Base-by-base conservation (phyloP, 2,113 vertebrate species). In the Nycticorax nycticorax region DNA sequence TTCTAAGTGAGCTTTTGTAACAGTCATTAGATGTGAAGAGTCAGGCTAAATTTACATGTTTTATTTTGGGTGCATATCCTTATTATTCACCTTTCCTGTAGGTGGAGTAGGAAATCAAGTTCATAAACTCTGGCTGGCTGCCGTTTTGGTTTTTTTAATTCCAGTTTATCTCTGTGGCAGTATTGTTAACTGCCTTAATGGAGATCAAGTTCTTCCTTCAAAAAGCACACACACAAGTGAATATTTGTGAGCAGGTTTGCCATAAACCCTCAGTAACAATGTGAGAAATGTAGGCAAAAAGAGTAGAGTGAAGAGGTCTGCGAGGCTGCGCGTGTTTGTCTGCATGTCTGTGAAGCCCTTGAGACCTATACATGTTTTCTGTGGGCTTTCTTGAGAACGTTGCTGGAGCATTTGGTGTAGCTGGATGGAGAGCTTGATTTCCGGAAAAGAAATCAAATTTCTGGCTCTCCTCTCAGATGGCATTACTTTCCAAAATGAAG, bases 71-170 rank as follows among this genome's bases (percentile, higher is more conserved):
- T 53, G 4, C 18, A 15, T 63, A 8, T 90, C 60, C 90, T 84
- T 68, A 41, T 94, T 91, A 84, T 81, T 96, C 60, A 75, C 56
- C 39, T 96, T 94, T 92, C 59, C 88, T 85, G 47, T 78, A 75
- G 68, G 64, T 67, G 60, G 56, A 92, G 47, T 64, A 85, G 64
- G 76, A 94, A 96, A 93, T 86, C 10, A 74, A 60, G 20, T 93
- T 77, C 32, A 83, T 77, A 55, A 87, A 84, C 37, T 83, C 16
- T 5, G 13, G 4, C 30, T 85, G 16, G 21, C n/a, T n/a, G n/a
- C 37, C 52, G 10, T 21, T 92, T 73, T 6, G 66, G 56, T n/a
- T 77, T 35, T 62, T 35, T 14, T 23, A 12, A 27, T 90, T 83
- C 41, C 19, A 39, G 2, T 59, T 85, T 85, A 47, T 47, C 16